These are phyloP conservation scores for Tipula vernalis DNA, from an alignment of 2,888 invertebrate genomes.

Conservation along the genomic window DNA sequence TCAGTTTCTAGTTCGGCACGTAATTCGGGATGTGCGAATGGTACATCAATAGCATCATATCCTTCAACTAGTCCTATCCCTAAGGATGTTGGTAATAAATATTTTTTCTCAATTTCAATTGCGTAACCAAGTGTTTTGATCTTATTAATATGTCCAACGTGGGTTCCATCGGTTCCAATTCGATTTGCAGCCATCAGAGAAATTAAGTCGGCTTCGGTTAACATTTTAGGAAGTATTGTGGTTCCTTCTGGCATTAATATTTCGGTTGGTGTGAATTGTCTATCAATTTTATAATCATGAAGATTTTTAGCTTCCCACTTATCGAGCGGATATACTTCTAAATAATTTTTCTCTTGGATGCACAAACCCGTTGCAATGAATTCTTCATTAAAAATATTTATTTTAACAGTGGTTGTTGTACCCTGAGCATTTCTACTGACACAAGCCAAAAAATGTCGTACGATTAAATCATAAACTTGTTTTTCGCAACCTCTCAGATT, in stretches of 20 bases:
- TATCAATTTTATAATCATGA: conserved; percentile 50
- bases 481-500: conserved; percentile 69
- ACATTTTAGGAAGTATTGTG: conserved; percentile 76
- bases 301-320: conserved; percentile 84
- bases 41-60: conserved; percentile 82
- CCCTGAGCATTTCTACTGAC: conserved; percentile 91
- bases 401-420: conserved; percentile 78
- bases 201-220: conserved; percentile 97
- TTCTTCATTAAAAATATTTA: conserved; percentile 73
- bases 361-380: conserved; percentile 80
- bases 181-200: conserved; percentile 98
- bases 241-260: conserved; percentile 63
- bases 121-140: conserved; percentile 76
- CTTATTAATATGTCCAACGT: conserved; percentile 98
- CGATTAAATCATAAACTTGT: conserved; percentile 86
- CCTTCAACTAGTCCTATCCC: conserved; percentile 96
- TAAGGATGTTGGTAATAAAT: conserved; percentile 82
- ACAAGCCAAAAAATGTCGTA: conserved; percentile 94
- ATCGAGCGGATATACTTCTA: conserved; percentile 92
- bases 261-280: conserved; percentile 50
- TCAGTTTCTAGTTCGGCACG: conserved; percentile 86
- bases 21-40: conserved; percentile 82
- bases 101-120: conserved; percentile 34
- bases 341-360: conserved; percentile 82
- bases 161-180: conserved; percentile 97